These are phyloP conservation scores for Tachycineta bicolor DNA, from an alignment of 2,113 vertebrate genomes.

Conservation along the genomic window DNA sequence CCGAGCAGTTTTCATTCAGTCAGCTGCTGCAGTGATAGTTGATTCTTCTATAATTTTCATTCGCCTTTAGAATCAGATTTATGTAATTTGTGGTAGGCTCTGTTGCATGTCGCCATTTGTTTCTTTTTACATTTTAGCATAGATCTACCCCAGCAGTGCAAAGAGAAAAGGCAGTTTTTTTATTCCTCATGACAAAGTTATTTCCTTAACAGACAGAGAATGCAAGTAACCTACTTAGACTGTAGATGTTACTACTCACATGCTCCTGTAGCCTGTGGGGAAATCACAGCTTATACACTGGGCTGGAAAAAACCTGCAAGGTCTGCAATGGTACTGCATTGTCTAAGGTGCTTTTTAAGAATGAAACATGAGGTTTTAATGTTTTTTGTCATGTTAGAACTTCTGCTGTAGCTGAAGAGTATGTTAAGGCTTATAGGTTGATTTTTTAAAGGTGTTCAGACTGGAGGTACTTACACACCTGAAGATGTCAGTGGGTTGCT, in stretches of 20 bases:
- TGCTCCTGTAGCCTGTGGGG: neutral
- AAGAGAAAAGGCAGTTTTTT: neutral
- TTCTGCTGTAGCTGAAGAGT: neutral
- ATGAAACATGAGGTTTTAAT: neutral
- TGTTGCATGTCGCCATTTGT: neutral
- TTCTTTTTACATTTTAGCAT: neutral
- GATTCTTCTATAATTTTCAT: neutral
- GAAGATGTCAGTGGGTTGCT: neutral
- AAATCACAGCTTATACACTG: neutral
- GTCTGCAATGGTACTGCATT: neutral
- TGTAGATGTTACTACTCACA: neutral
- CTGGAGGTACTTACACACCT: neutral
- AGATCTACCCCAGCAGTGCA: neutral
- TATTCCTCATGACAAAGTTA: neutral
- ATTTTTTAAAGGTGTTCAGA: neutral
- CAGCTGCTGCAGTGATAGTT: neutral
- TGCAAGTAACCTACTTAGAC: neutral
- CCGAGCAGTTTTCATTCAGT: neutral
- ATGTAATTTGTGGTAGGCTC: neutral
- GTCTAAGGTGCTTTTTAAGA: neutral
- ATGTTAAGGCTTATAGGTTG: neutral
- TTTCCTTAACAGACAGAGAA: neutral
- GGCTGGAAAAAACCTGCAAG: neutral
- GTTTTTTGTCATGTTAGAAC: neutral
- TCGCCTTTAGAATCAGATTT: neutral